Evolutionary conservation across 1,140 invertebrate species (phyloP).

Genomic region (Nebria ingens): DNA sequence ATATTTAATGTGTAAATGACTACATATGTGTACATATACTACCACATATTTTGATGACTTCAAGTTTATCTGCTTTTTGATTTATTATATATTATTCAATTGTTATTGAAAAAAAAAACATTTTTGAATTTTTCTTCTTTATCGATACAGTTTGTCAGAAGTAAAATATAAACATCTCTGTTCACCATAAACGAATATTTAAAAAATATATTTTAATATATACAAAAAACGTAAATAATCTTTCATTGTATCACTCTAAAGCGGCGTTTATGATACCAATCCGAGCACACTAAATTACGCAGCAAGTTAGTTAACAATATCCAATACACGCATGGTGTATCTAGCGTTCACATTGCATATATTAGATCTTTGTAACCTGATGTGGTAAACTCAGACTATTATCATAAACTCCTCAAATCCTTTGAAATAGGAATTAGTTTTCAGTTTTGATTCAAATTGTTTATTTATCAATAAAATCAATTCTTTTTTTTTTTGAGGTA

Average conservation of each 20-base stretch:
- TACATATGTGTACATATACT: neutral
- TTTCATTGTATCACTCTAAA: no score
- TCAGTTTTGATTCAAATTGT: no score
- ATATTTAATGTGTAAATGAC: neutral
- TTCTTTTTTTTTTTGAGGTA: no score
- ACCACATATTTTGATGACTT: neutral
- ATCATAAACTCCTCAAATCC: no score
- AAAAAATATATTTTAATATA: constrained; percentile 8
- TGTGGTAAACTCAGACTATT: no score
- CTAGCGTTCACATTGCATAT: no score
- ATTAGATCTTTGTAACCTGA: no score
- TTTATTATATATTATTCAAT: neutral
- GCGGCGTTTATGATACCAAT: no score
- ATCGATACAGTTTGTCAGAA: constrained; percentile 4
- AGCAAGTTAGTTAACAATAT: no score
- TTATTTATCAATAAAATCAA: no score
- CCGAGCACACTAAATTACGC: neutral
- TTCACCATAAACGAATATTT: neutral
- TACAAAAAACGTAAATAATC: neutral
- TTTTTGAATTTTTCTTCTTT: constrained; percentile 4
- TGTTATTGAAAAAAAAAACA: constrained; percentile 4
- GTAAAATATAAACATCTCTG: neutral
- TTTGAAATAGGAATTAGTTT: no score
- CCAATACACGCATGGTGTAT: no score
- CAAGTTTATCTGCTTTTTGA: neutral